Evolutionary conservation across 1,140 invertebrate species (phyloP).

Genomic region (Stegodyphus dumicola): DNA sequence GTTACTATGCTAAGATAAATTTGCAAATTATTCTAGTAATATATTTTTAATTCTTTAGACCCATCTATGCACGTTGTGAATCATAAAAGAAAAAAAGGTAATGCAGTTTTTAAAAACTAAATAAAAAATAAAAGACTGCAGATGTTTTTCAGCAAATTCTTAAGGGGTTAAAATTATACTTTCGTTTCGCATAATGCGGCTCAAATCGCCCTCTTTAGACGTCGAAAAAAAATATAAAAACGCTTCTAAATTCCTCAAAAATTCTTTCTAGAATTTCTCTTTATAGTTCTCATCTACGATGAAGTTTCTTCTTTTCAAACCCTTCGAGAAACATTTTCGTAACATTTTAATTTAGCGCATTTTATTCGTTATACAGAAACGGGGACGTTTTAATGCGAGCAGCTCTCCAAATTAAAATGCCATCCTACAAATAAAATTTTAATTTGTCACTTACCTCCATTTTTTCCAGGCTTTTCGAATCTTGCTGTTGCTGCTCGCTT

Average conservation of each 20-base stretch:
- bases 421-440: constrained; percentile 56
- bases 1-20: too few species aligned
- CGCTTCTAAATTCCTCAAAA: background rate
- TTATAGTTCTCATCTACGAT: background rate
- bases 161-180: background rate
- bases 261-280: background rate
- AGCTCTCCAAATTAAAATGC: constrained; percentile 56
- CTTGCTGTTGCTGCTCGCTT: constrained; percentile 15
- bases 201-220: background rate
- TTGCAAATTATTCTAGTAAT: too few species aligned
- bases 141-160: too few species aligned
- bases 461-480: constrained; percentile 4
- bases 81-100: too few species aligned
- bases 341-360: constrained; percentile 59
- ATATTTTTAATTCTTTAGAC: too few species aligned
- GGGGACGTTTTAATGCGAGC: constrained; percentile 45
- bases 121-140: too few species aligned
- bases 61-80: too few species aligned
- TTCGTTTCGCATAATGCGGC: background rate
- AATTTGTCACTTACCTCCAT: constrained; percentile 53
- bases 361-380: constrained; percentile 13
- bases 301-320: constrained; percentile 9
- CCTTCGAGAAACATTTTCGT: constrained; percentile 37
- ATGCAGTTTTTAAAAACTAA: too few species aligned
- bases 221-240: background rate